A percentile compares a stretch with the other conserved stretches of the same genome.
phyloP scores from a whole-genome alignment of 2,797 vertebrate species.

The Podarcis lilfordi region DNA sequence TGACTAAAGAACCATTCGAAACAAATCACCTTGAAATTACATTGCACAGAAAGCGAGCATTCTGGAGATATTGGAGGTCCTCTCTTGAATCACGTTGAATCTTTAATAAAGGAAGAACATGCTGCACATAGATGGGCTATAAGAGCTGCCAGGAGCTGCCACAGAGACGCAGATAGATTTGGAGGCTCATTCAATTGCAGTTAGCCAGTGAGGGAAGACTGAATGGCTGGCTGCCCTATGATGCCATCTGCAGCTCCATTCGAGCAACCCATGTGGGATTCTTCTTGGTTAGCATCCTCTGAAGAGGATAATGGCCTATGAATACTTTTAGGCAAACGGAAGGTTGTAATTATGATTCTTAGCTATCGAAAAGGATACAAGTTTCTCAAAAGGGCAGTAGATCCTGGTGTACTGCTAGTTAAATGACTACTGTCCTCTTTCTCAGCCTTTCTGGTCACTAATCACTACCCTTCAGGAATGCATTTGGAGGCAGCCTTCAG shows the following conservation, averaged over 20 bases:
- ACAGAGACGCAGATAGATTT: not conserved
- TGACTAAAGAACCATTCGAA: too few species aligned
- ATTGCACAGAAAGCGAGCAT: too few species aligned
- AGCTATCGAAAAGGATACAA: constrained; percentile 8
- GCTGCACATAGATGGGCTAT: not conserved
- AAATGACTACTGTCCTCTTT: constrained; percentile 29
- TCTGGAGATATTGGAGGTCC: too few species aligned
- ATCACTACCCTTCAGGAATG: constrained; percentile 79
- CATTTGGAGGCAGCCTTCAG: constrained; percentile 62
- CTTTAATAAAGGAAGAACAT: too few species aligned
- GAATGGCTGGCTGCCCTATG: not conserved
- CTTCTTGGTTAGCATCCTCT: not conserved
- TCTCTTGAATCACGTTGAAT: too few species aligned
- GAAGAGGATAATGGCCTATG: not conserved
- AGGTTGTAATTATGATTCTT: not conserved
- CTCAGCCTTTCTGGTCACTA: constrained; percentile 65
- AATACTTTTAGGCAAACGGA: not conserved
- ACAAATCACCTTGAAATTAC: too few species aligned
- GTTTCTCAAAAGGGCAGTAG: constrained; percentile 14
- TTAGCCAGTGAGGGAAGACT: not conserved
- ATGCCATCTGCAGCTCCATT: not conserved
- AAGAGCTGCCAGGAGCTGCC: not conserved
- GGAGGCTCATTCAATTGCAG: not conserved
- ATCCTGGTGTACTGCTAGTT: constrained; percentile 36
- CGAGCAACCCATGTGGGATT: not conserved